Conservation (phyloP, 2,113 vertebrate species). For the Rhipidura dahli region DNA sequence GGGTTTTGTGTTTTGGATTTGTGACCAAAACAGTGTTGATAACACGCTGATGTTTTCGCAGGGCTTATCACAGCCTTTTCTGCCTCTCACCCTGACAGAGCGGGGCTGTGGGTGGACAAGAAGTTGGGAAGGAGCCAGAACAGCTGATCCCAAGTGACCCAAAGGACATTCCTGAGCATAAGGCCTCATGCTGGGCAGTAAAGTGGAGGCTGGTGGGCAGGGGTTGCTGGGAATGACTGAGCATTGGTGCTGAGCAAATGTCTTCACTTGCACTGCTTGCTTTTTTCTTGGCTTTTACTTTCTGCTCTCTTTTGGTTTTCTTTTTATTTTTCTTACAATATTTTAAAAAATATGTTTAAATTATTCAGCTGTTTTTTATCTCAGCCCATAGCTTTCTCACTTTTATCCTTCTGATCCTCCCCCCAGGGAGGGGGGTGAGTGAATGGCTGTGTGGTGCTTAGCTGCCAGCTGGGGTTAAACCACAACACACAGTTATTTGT, state of each 20-base stretch:
- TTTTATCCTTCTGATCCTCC: background rate
- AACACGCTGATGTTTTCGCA: background rate
- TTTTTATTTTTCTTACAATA: background rate
- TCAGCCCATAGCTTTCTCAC: background rate
- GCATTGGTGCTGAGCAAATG: background rate
- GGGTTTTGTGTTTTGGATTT: background rate
- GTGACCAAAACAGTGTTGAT: background rate
- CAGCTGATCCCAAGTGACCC: background rate
- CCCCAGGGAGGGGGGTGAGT: fast-evolving
- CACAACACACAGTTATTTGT: background rate
- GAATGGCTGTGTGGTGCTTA: background rate
- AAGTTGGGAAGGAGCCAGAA: background rate
- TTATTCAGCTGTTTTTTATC: background rate
- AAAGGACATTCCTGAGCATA: too few species aligned
- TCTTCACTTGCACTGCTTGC: background rate
- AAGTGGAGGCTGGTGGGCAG: background rate
- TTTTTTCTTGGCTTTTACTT: background rate
- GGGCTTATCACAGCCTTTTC: background rate
- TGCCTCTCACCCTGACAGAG: background rate
- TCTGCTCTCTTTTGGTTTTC: background rate
- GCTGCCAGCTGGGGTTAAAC: background rate
- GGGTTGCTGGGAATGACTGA: background rate
- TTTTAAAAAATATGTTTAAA: background rate
- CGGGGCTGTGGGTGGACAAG: background rate
- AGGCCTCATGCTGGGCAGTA: background rate